Conservation (phyloP, 2,113 vertebrate genomes). For the Nematolebias whitei region DNA sequence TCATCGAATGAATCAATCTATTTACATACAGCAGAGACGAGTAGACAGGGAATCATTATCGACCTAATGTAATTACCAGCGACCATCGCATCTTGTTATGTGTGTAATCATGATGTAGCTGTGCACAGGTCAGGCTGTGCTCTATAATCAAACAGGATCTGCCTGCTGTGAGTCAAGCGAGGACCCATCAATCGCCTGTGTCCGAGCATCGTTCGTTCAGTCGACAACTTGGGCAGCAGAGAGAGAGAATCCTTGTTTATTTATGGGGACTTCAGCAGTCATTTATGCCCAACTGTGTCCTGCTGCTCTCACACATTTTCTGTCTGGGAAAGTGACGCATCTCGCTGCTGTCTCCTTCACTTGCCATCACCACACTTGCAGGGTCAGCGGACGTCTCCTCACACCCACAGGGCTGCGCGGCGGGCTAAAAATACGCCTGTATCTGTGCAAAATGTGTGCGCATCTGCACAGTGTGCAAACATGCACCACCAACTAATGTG, state of each 20-base stretch:
- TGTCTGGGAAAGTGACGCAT: slow-evolving; percentile 30
- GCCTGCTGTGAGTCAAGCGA: slow-evolving; percentile 42
- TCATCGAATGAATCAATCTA: slow-evolving; percentile 31
- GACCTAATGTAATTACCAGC: slow-evolving; percentile 38
- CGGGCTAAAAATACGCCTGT: slow-evolving; percentile 3
- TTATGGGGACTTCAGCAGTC: slow-evolving; percentile 38
- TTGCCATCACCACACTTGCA: slow-evolving; percentile 41
- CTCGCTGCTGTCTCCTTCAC: slow-evolving; percentile 44
- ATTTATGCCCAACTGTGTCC: slow-evolving; percentile 21
- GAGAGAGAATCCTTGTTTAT: slow-evolving; percentile 33
- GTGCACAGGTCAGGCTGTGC: slow-evolving; percentile 39
- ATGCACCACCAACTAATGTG: not conserved
- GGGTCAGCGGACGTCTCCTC: slow-evolving; percentile 27
- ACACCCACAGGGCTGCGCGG: slow-evolving; percentile 13
- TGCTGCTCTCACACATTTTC: slow-evolving; percentile 37
- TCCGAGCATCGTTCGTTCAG: slow-evolving; percentile 28
- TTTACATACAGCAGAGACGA: slow-evolving; percentile 25
- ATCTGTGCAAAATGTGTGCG: not conserved
- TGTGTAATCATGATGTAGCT: slow-evolving; percentile 24
- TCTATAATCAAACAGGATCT: slow-evolving; percentile 27
- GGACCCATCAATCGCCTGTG: slow-evolving; percentile 28
- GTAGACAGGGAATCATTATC: slow-evolving; percentile 17
- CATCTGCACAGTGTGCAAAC: not conserved
- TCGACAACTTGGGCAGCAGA: slow-evolving; percentile 13
- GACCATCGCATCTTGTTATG: slow-evolving; percentile 19